Conservation (phyloP, 2,888 invertebrate genomes). For the Synergus laeviventris region DNA sequence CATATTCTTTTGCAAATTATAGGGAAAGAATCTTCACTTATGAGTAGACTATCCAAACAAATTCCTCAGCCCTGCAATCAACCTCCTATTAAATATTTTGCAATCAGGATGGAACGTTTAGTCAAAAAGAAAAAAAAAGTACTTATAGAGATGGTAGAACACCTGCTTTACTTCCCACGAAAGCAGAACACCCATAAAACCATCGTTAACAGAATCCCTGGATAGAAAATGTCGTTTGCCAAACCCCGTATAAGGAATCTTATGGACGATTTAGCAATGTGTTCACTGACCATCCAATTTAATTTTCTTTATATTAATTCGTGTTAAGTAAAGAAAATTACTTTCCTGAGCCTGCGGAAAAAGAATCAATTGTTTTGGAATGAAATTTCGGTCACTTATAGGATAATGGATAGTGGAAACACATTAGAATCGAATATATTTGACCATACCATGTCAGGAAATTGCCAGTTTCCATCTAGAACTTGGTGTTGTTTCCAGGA, state of each 20-base stretch:
- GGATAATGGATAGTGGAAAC: too few species aligned
- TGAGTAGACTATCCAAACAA: conserved; percentile 14
- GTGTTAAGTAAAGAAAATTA: conserved; percentile 3
- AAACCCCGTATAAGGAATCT: background rate
- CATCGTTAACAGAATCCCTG: background rate
- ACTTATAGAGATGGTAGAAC: background rate
- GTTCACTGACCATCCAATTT: background rate
- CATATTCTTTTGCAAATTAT: conserved; percentile 17
- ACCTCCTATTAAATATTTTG: background rate
- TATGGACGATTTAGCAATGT: background rate
- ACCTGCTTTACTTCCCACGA: conserved; percentile 24
- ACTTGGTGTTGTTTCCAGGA: background rate
- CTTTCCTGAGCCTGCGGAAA: background rate
- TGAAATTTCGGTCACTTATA: background rate
- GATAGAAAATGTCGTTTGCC: background rate
- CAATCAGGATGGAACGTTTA: background rate
- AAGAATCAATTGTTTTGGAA: background rate
- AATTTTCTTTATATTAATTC: conserved; percentile 6
- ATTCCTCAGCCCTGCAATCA: conserved; percentile 16
- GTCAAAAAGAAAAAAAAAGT: background rate
- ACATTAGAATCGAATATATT: too few species aligned
- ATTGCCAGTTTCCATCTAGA: conserved; percentile 1
- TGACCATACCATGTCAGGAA: background rate
- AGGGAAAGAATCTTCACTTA: background rate
- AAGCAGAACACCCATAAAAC: conserved; percentile 18